Evolutionary conservation across 2,113 vertebrate genomes (phyloP).

Genomic region (Dicerorhinus sumatrensis): DNA sequence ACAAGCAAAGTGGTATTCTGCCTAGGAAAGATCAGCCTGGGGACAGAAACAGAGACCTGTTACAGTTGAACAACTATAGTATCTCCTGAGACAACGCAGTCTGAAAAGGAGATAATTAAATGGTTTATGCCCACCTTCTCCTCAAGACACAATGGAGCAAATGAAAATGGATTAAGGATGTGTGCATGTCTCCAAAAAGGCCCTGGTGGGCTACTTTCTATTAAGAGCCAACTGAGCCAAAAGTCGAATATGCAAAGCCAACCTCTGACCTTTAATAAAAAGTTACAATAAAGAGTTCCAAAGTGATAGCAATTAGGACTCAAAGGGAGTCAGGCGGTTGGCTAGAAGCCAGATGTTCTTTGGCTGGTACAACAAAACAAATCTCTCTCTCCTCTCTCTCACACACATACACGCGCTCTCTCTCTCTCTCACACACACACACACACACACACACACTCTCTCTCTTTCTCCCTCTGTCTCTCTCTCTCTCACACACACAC

Average conservation of each 20-base stretch:
- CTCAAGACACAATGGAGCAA: neutral
- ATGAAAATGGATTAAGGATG: neutral
- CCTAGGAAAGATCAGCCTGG: neutral
- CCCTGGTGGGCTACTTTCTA: neutral
- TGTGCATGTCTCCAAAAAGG: neutral
- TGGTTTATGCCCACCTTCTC: too few species aligned
- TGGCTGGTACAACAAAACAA: neutral
- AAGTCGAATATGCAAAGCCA: neutral
- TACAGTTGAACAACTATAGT: neutral
- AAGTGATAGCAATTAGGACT: neutral
- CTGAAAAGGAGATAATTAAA: neutral
- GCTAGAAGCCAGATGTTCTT: neutral
- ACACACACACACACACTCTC: too few species aligned
- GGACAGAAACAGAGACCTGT: neutral
- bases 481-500: neutral
- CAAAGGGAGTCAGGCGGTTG: neutral
- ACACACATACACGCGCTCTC: neutral
- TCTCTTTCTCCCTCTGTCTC: neutral
- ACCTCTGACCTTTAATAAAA: slow-evolving; percentile 6
- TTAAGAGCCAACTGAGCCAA: neutral
- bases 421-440: too few species aligned
- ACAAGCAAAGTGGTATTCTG: neutral
- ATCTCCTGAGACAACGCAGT: neutral
- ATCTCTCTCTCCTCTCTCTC: neutral
- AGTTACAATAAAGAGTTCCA: neutral